phyloP scores from a whole-genome alignment of 2,797 vertebrate species.

The Enteromius radiatus region DNA sequence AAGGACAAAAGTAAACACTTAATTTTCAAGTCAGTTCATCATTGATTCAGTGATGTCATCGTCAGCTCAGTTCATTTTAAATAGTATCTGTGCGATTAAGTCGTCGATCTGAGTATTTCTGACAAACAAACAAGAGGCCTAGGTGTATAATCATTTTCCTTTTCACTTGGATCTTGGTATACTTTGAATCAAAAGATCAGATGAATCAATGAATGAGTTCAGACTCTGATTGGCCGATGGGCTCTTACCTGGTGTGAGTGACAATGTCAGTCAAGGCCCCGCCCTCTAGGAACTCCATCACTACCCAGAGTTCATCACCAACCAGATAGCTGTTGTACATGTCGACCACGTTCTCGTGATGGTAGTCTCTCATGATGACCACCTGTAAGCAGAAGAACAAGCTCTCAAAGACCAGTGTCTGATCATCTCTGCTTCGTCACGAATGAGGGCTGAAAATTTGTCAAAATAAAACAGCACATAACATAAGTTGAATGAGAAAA shows the following conservation, averaged over 20 bases:
- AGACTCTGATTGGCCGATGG: background rate
- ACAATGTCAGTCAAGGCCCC: conserved; percentile 90
- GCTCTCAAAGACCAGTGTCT: background rate
- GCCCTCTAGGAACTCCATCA: conserved; percentile 91
- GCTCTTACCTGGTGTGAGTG: conserved; percentile 85
- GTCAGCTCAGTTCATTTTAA: too few relatives aligned
- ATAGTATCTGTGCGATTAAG: too few relatives aligned
- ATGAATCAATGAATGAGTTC: background rate
- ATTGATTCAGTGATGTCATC: too few relatives aligned
- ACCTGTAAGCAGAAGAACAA: conserved; percentile 72
- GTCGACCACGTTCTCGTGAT: conserved; percentile 90
- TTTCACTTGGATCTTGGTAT: background rate
- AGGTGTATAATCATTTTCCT: background rate
- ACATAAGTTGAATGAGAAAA: background rate
- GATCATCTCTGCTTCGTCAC: background rate
- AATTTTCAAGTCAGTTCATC: too few relatives aligned
- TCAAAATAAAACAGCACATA: background rate
- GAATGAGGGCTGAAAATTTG: background rate
- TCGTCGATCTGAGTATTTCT: background rate
- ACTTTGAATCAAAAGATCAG: background rate
- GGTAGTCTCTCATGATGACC: conserved; percentile 91
- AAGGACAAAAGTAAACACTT: too few relatives aligned
- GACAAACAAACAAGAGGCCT: background rate
- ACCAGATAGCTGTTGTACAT: conserved; percentile 93
- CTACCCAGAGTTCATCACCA: conserved; percentile 87